phyloP scores from a whole-genome alignment of 1,140 invertebrate species.

The Ruditapes philippinarum region DNA sequence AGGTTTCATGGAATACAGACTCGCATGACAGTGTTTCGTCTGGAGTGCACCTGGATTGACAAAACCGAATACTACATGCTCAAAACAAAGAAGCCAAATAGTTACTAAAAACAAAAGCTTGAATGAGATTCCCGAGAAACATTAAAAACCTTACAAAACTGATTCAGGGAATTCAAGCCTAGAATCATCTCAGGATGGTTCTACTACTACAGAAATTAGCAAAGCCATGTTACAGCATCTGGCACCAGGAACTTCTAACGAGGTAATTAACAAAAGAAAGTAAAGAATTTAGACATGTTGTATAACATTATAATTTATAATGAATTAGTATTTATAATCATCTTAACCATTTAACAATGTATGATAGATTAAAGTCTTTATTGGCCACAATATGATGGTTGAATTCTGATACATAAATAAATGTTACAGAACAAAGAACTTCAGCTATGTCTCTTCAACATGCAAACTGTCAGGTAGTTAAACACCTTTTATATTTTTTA shows the following conservation, averaged over 20 bases:
- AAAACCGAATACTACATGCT: not conserved
- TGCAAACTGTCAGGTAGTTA: too few relatives aligned
- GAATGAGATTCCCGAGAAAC: conserved; percentile 95
- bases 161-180: conserved; percentile 88
- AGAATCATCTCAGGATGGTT: conserved; percentile 88
- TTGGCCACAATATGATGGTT: too few relatives aligned
- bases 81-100: conserved; percentile 56
- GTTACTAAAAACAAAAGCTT: conserved; percentile 95
- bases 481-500: too few relatives aligned
- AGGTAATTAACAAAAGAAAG: conserved; percentile 80
- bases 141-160: conserved; percentile 93
- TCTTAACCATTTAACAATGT: too few relatives aligned
- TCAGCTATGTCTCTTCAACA: too few relatives aligned
- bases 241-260: conserved; percentile 80
- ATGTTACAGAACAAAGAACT: too few relatives aligned
- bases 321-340: too few relatives aligned
- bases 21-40: conserved; percentile 52
- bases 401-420: too few relatives aligned
- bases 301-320: too few relatives aligned
- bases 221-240: conserved; percentile 77
- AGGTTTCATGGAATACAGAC: conserved; percentile 36
- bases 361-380: too few relatives aligned
- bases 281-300: too few relatives aligned
- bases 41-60: conserved; percentile 34
- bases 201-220: conserved; percentile 71